A percentile compares a stretch with the other conserved stretches of the same genome.
Conservation (phyloP, 2,888 invertebrate species). For the Eueremaeus valkanovi region DNA sequence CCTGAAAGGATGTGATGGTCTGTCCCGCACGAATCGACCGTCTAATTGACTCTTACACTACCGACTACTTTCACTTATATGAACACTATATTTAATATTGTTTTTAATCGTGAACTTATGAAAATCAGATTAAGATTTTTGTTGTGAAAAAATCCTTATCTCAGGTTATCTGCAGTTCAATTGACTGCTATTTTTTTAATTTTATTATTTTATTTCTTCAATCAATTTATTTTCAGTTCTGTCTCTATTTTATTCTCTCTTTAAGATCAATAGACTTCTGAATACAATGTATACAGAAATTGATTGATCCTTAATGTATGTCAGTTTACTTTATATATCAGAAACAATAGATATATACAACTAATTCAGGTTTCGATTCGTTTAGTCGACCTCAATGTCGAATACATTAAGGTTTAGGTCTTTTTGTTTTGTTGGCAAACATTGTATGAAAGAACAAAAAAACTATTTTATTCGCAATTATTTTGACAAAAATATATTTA, state of each 20-base stretch:
- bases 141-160: neutral
- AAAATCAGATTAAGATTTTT: neutral
- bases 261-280: neutral
- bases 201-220: no score
- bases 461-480: no score
- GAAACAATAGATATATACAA: neutral
- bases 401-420: neutral
- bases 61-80: neutral
- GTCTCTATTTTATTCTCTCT: neutral
- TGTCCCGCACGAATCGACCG: neutral
- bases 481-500: no score
- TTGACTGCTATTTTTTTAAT: no score
- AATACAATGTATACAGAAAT: neutral
- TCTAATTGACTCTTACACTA: conserved; percentile 15
- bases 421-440: neutral
- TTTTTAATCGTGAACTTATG: neutral
- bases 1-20: conserved; percentile 16
- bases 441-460: neutral
- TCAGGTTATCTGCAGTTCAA: neutral
- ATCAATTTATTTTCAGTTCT: neutral
- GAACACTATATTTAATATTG: neutral
- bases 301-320: neutral
- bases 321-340: neutral
- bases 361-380: conserved; percentile 13
- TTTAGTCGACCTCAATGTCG: neutral